These are phyloP conservation scores for Xestia c-nigrum DNA, from an alignment of 2,888 invertebrate species.

Conservation along the genomic window DNA sequence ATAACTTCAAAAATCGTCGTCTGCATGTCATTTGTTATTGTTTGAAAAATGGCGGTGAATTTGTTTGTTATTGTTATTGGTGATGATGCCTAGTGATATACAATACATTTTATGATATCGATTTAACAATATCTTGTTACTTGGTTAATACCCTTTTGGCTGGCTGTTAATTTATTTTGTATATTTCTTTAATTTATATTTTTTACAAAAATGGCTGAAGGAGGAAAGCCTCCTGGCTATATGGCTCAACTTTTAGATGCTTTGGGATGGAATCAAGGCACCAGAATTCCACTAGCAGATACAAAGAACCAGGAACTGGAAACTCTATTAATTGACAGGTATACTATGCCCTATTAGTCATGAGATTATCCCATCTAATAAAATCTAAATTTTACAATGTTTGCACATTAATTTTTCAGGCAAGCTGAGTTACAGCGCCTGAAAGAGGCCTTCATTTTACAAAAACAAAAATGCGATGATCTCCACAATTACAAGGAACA, in stretches of 20 bases:
- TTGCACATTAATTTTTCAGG: slow-evolving; percentile 73
- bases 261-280: slow-evolving; percentile 94
- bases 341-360: neutral
- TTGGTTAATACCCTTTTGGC: slow-evolving; percentile 50
- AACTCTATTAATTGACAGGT: slow-evolving; percentile 82
- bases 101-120: slow-evolving; percentile 66
- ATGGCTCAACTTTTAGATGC: slow-evolving; percentile 92
- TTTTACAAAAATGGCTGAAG: slow-evolving; percentile 73
- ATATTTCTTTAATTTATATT: slow-evolving; percentile 30
- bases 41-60: slow-evolving; percentile 74
- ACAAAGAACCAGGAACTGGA: slow-evolving; percentile 91
- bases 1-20: neutral
- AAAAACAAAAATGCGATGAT: slow-evolving; percentile 84
- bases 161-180: slow-evolving; percentile 41
- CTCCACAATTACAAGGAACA: slow-evolving; percentile 85
- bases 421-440: slow-evolving; percentile 86
- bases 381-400: neutral
- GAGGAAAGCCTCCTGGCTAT: slow-evolving; percentile 79
- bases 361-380: neutral
- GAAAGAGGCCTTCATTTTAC: slow-evolving; percentile 81
- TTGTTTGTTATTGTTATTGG: slow-evolving; percentile 62
- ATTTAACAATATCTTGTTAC: slow-evolving; percentile 54
- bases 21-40: slow-evolving; percentile 67
- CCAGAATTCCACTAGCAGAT: slow-evolving; percentile 95
- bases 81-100: slow-evolving; percentile 50